A percentile compares a stretch with the other conserved stretches of the same genome.
These are phyloP conservation scores for Gasterosteus aculeatus DNA, from an alignment of 2,113 vertebrate genomes.

Conservation along the genomic window DNA sequence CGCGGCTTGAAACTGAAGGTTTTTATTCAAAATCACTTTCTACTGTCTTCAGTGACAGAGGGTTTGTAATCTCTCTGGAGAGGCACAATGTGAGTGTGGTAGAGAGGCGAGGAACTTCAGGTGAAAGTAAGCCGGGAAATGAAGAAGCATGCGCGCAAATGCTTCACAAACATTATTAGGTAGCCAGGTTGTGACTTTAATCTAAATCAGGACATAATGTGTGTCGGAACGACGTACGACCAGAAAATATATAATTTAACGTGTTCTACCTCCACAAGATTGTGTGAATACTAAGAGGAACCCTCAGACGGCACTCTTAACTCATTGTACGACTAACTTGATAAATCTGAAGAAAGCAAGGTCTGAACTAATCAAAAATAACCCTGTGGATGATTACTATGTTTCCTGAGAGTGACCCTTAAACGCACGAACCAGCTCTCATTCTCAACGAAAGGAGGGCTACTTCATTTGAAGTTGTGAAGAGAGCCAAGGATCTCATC, in stretches of 20 bases:
- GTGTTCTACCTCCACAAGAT: not conserved
- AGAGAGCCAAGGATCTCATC: conserved; percentile 53
- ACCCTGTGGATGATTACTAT: not conserved
- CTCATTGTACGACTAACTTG: not conserved
- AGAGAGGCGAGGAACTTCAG: conserved; percentile 12
- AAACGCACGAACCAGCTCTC: conserved; percentile 3
- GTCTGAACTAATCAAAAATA: conserved; percentile 14
- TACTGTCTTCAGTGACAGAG: conserved; percentile 15
- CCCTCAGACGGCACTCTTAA: not conserved
- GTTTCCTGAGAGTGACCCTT: not conserved
- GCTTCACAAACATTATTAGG: not conserved
- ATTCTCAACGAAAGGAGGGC: conserved; percentile 7
- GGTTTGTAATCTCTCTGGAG: conserved; percentile 22
- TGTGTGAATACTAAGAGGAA: not conserved
- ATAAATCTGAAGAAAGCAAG: conserved; percentile 8
- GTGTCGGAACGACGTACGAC: not conserved
- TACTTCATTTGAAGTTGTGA: conserved; percentile 42
- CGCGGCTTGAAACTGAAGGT: no score
- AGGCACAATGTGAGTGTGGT: conserved; percentile 2
- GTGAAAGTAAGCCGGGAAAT: not conserved
- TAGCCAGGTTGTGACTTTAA: not conserved
- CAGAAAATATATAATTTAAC: not conserved
- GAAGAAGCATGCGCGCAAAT: not conserved
- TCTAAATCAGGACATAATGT: not conserved
- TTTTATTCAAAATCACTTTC: no score